A percentile compares a stretch with the other conserved stretches of the same genome.
Conservation (phyloP, 2,888 invertebrate genomes). For the Oxystoma pomonae region DNA sequence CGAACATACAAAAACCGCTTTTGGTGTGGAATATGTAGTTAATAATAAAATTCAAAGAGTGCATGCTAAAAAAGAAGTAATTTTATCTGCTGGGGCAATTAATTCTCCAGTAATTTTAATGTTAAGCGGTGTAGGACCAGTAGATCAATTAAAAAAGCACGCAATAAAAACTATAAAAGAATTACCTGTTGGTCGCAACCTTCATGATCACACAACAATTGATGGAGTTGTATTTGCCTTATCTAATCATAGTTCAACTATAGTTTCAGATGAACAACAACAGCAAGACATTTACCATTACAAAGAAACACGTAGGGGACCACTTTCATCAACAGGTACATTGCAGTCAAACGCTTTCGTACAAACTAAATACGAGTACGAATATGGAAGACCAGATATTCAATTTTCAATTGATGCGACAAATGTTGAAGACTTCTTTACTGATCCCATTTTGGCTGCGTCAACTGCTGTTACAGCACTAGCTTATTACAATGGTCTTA, state of each 20-base stretch:
- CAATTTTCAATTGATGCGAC: slow-evolving; percentile 62
- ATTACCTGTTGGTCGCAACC: slow-evolving; percentile 67
- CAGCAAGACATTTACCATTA: slow-evolving; percentile 49
- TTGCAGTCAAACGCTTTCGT: slow-evolving; percentile 58
- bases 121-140: slow-evolving; percentile 64
- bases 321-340: slow-evolving; percentile 54
- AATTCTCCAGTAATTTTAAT: slow-evolving; percentile 62
- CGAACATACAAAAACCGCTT: slow-evolving; percentile 49
- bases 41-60: slow-evolving; percentile 49
- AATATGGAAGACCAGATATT: slow-evolving; percentile 56
- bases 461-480: slow-evolving; percentile 52
- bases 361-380: slow-evolving; percentile 53
- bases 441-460: slow-evolving; percentile 51
- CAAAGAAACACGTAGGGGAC: slow-evolving; percentile 48
- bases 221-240: slow-evolving; percentile 55
- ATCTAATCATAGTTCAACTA: slow-evolving; percentile 54
- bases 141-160: slow-evolving; percentile 49
- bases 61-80: slow-evolving; percentile 58
- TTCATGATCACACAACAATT: slow-evolving; percentile 71
- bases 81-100: slow-evolving; percentile 57
- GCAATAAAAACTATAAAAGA: slow-evolving; percentile 58
- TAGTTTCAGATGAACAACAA: slow-evolving; percentile 45
- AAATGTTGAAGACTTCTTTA: slow-evolving; percentile 55
- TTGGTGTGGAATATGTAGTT: slow-evolving; percentile 52
- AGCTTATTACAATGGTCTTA: slow-evolving; percentile 60